phyloP scores from a whole-genome alignment of 1,140 invertebrate genomes.

The Drosophila nigrodunni region DNA sequence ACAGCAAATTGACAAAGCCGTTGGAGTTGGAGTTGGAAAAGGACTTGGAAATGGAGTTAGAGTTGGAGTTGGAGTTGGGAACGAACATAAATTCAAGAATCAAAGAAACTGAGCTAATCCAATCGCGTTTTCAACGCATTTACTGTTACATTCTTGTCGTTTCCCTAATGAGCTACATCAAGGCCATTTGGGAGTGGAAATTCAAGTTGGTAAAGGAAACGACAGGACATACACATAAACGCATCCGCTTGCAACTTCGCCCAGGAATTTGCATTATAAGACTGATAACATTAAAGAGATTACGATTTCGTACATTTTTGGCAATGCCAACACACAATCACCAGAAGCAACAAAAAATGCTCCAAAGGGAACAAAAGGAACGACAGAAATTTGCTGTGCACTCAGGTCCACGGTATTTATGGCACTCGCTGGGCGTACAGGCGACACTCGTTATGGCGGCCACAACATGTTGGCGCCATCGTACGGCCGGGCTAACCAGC shows the following conservation, averaged over 20 bases:
- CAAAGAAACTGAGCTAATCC: constrained; percentile 65
- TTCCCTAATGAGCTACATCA: constrained; percentile 76
- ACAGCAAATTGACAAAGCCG: constrained; percentile 36
- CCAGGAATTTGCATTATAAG: constrained; percentile 84
- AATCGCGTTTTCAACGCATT: constrained; percentile 74
- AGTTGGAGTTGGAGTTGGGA: constrained; percentile 11
- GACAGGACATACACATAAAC: neutral
- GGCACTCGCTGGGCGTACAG: constrained; percentile 31
- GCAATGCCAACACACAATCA: constrained; percentile 53
- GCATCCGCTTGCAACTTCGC: constrained; percentile 59
- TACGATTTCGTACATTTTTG: constrained; percentile 80
- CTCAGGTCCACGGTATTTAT: constrained; percentile 25
- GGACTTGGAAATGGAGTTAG: neutral
- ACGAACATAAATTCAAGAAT: constrained; percentile 41
- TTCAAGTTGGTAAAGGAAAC: constrained; percentile 4
- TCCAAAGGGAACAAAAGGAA: constrained; percentile 1
- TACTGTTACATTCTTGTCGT: constrained; percentile 72
- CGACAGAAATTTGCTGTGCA: neutral
- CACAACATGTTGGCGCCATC: constrained; percentile 46
- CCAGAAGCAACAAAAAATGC: constrained; percentile 10
- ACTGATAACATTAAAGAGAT: constrained; percentile 84
- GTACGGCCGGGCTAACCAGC: neutral
- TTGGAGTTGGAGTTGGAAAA: constrained; percentile 1
- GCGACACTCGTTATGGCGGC: constrained; percentile 1
- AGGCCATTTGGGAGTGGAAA: constrained; percentile 51